Conservation (phyloP, 2,888 invertebrate genomes). For the Standfussiana lucernea region DNA sequence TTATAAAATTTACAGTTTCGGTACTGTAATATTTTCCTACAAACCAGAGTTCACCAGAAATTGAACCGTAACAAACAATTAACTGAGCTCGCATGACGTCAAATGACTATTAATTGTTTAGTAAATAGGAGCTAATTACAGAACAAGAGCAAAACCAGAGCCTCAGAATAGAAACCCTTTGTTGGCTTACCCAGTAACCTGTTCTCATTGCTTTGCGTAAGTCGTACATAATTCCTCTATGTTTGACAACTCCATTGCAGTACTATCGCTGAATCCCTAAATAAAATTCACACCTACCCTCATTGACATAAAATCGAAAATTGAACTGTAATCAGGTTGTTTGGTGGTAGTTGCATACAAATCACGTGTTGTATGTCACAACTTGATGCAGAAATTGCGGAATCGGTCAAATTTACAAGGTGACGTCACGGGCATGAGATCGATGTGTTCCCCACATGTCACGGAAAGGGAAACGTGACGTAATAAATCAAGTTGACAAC, state of each 20-base stretch:
- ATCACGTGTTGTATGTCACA: conserved; percentile 57
- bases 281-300: conserved; percentile 28
- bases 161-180: conserved; percentile 55
- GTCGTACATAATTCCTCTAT: conserved; percentile 41
- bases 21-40: conserved; percentile 8
- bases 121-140: conserved; percentile 39
- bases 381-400: conserved; percentile 43
- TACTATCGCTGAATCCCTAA: not conserved
- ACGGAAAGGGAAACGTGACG: conserved; percentile 57
- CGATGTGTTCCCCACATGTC: conserved; percentile 35
- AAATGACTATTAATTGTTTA: conserved; percentile 25
- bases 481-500: conserved; percentile 64
- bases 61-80: conserved; percentile 16
- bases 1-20: conserved; percentile 10
- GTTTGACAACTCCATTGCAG: conserved; percentile 48
- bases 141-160: conserved; percentile 29
- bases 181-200: conserved; percentile 46
- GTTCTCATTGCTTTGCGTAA: conserved; percentile 36
- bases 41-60: conserved; percentile 21
- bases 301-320: conserved; percentile 44
- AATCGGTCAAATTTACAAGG: conserved; percentile 49
- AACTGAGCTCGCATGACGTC: conserved; percentile 46
- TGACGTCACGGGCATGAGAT: conserved; percentile 62
- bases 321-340: conserved; percentile 20
- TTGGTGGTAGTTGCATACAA: conserved; percentile 16